Conservation (phyloP, 2,888 invertebrate genomes). For the Habrosyne pyritoides region DNA sequence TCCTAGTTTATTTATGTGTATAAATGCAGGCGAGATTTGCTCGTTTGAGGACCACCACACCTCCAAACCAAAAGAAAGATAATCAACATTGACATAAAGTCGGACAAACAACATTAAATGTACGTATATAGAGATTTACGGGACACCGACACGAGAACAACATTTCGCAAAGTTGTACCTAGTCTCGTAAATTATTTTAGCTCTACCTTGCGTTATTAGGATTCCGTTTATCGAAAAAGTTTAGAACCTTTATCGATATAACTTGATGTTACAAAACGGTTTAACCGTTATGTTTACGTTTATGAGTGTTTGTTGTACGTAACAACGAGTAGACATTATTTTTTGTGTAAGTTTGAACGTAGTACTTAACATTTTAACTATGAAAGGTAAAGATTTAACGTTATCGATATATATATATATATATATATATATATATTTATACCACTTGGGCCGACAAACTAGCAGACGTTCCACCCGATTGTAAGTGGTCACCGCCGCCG, state of each 20-base stretch:
- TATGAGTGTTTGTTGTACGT: neutral
- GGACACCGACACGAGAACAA: conserved; percentile 54
- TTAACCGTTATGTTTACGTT: neutral
- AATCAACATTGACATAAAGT: conserved; percentile 53
- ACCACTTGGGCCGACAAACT: too few species aligned
- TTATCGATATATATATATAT: too few species aligned
- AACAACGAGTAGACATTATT: neutral
- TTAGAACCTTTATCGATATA: conserved; percentile 29
- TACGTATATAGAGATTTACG: conserved; percentile 63
- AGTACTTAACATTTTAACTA: neutral
- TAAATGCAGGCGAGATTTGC: too few species aligned
- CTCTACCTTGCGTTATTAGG: conserved; percentile 31
- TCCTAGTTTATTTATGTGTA: too few species aligned
- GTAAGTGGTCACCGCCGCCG: too few species aligned
- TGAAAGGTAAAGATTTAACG: neutral
- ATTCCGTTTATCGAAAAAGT: conserved; percentile 15
- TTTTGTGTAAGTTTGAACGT: neutral
- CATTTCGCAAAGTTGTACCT: conserved; percentile 45
- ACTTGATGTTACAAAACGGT: conserved; percentile 20
- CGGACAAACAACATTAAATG: conserved; percentile 55
- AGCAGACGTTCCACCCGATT: too few species aligned
- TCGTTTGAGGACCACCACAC: conserved; percentile 10
- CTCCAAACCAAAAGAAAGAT: conserved; percentile 26
- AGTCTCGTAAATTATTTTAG: conserved; percentile 45
- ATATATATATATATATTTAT: too few species aligned